Conservation (phyloP, 92 coral and sea anemone genomes). For the Epizoanthus fatuus region DNA sequence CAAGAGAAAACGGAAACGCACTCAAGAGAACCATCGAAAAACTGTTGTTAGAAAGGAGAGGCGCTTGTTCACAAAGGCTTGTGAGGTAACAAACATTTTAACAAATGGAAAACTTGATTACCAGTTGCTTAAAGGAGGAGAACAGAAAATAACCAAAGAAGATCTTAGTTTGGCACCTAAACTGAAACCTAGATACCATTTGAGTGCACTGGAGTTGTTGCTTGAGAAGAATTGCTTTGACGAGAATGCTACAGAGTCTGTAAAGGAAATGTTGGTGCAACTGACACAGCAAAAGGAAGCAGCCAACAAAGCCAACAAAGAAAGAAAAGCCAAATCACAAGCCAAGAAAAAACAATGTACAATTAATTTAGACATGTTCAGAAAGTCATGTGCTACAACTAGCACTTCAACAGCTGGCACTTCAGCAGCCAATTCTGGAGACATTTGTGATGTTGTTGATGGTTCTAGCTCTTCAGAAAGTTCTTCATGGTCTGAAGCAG, state of each 20-base stretch:
- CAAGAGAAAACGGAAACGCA: conserved; percentile 18
- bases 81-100: conserved; percentile 27
- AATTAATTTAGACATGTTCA: background rate
- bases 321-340: background rate
- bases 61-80: conserved; percentile 10
- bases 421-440: too few relatives aligned
- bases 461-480: too few relatives aligned
- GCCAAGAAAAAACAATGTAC: background rate
- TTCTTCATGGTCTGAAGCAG: too few relatives aligned
- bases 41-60: background rate
- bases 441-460: too few relatives aligned
- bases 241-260: background rate
- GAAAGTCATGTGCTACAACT: too few relatives aligned
- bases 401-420: too few relatives aligned
- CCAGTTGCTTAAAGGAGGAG: background rate
- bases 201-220: background rate
- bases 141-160: background rate
- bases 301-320: background rate
- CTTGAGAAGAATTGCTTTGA: conserved; percentile 10
- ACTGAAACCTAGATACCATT: background rate
- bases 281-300: background rate
- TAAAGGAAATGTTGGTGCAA: background rate
- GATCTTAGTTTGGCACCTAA: background rate
- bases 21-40: conserved; percentile 1
- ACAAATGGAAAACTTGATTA: conserved; percentile 3